These are phyloP conservation scores for Torymus texanus DNA, from an alignment of 2,888 invertebrate species.

Conservation along the genomic window DNA sequence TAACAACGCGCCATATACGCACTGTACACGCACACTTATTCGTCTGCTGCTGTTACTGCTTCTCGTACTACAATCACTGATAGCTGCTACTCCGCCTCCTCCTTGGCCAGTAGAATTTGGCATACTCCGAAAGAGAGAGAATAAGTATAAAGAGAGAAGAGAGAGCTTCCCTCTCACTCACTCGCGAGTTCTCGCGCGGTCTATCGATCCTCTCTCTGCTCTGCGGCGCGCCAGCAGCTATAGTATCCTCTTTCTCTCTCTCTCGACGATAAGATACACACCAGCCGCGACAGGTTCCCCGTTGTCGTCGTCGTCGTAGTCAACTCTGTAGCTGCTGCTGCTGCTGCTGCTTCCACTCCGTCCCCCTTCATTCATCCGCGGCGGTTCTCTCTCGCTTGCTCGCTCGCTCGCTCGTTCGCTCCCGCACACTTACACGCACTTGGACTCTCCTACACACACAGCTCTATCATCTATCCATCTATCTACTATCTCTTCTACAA, in stretches of 20 bases:
- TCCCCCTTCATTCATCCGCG: constrained; percentile 9
- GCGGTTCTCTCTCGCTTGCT: constrained; percentile 22
- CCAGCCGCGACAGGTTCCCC: too few species aligned
- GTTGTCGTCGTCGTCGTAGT: too few species aligned
- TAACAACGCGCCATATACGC: too few species aligned
- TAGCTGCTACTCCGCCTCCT: not conserved
- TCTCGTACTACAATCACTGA: not conserved
- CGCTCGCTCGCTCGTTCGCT: constrained; percentile 7
- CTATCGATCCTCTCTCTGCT: constrained; percentile 23
- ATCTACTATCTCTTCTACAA: too few species aligned
- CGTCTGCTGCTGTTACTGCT: constrained; percentile 9
- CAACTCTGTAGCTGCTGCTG: not conserved
- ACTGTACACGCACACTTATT: too few species aligned
- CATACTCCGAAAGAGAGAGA: too few species aligned
- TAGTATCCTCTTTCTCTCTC: constrained; percentile 7
- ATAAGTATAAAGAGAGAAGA: too few species aligned
- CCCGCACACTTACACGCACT: not conserved
- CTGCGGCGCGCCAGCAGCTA: constrained; percentile 1
- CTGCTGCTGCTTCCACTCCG: not conserved
- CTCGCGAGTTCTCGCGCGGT: not conserved
- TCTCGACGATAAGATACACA: not conserved
- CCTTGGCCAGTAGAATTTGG: constrained; percentile 18
- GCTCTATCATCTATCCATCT: not conserved
- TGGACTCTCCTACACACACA: constrained; percentile 15
- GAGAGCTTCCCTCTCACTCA: too few species aligned